phyloP scores from a whole-genome alignment of 2,113 vertebrate species.

The Nothocercus nigrocapillus region DNA sequence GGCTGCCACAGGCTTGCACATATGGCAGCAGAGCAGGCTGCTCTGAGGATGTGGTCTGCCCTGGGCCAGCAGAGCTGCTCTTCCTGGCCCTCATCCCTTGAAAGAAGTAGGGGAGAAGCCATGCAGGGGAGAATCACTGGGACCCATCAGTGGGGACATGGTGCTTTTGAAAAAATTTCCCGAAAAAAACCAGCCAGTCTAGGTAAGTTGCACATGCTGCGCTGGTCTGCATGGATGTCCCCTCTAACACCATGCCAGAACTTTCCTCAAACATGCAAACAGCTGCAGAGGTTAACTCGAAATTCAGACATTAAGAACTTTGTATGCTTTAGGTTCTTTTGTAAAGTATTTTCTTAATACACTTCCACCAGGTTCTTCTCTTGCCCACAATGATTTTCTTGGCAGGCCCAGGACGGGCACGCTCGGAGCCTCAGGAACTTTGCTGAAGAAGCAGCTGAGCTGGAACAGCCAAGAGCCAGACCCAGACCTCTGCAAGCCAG shows the following conservation, averaged over 20 bases:
- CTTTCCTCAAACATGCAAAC: background rate
- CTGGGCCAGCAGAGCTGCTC: background rate
- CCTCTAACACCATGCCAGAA: background rate
- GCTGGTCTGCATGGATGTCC: background rate
- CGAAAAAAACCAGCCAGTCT: background rate
- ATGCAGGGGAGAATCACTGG: background rate
- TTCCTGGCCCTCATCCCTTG: background rate
- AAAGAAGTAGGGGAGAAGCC: background rate
- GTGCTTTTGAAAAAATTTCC: background rate
- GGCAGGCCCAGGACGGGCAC: background rate
- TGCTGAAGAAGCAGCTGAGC: background rate
- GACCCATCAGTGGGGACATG: background rate
- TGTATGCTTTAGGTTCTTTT: background rate
- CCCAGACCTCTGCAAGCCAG: background rate
- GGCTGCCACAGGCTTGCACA: background rate
- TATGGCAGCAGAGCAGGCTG: background rate
- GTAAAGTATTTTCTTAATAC: background rate
- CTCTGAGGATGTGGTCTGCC: background rate
- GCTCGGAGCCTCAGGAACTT: background rate
- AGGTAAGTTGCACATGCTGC: background rate
- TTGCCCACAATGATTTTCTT: background rate
- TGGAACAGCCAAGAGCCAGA: background rate
- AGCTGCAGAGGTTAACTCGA: background rate
- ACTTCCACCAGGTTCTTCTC: background rate
- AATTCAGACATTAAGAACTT: background rate